Base-by-base conservation (phyloP, 2,113 vertebrate species). In the Anser brachyrhynchus region DNA sequence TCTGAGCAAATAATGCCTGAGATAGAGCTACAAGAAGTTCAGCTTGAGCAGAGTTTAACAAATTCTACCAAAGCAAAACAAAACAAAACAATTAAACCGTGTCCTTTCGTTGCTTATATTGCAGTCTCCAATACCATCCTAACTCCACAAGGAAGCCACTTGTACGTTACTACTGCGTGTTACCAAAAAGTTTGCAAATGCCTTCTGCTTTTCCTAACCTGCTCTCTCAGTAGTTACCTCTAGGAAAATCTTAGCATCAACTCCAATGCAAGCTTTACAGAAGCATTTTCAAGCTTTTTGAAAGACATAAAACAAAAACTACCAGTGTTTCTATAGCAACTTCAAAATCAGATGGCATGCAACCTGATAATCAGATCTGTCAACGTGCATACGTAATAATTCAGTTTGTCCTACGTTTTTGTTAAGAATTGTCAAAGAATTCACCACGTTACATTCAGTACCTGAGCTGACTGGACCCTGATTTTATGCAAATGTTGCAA, bases 371-470 rank as follows among this genome's bases (percentile, higher is more conserved):
- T 46, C 39, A 58, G 28, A 37, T 35, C 49, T 67, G 55, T 13
- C 49, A 54, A 9, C 14, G 21, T 13, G 41, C 26, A 64, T 4
- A 22, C 8, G 23, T 4, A 11, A 37, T 15, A 29, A 57, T 25
- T 51, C 49, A 20, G 12, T 49, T 22, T n/a, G 21, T 26, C 44
- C 13, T 16, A 33, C 13, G 31, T 18, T 46, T 79, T 49, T 64
- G 6, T 3, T 10, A 59, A 23, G n/a, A 71, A 35, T 1, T 76
- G 35, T 7, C 3, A 1, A 66, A 79, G 52, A 93, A 82, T 59
- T 79, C 17, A 55, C 28, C 15, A 28, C 0, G 0, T 19, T 13
- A 39, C 10, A 2, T 33, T 64, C 43, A n/a, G 0, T 11, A 22
- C 5, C 33, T 49, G 85, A 77, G 52, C 1, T 41, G 23, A 46